A percentile compares a stretch with the other conserved stretches of the same genome.
These are phyloP conservation scores for Chroicocephalus ridibundus DNA, from an alignment of 2,113 vertebrate genomes.

Conservation along the genomic window DNA sequence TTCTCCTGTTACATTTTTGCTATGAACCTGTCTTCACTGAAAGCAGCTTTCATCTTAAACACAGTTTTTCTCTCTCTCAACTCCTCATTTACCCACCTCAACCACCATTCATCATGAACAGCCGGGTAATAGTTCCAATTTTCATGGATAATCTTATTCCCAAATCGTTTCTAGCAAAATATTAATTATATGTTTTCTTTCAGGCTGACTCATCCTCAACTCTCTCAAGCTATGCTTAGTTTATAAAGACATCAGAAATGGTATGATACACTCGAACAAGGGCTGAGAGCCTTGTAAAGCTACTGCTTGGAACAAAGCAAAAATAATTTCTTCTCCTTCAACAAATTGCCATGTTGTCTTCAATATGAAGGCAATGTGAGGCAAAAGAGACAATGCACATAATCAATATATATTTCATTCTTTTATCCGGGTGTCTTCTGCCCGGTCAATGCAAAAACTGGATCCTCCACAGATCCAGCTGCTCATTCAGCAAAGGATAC, in stretches of 20 bases:
- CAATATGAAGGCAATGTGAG: background rate
- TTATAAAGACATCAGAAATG: constrained; percentile 35
- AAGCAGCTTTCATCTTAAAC: background rate
- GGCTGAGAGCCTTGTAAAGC: background rate
- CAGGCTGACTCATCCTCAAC: background rate
- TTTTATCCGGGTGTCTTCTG: background rate
- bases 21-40: background rate
- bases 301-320: background rate
- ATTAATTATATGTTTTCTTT: constrained; percentile 35
- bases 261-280: background rate
- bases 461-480: background rate
- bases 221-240: background rate
- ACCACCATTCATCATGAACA: background rate
- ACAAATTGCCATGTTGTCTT: background rate
- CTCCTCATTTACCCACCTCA: background rate
- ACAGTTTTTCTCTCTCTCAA: background rate
- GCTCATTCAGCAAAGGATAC: background rate
- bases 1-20: constrained; percentile 40
- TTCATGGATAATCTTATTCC: constrained; percentile 22
- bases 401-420: background rate
- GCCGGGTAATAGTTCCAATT: background rate
- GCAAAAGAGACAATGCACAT: background rate
- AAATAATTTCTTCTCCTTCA: background rate
- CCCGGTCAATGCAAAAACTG: background rate
- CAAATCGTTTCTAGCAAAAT: background rate